Percentiles rank a stretch among this genome's conserved stretches.
Conservation (phyloP, 2,888 invertebrate species). For the Hyalella azteca region DNA sequence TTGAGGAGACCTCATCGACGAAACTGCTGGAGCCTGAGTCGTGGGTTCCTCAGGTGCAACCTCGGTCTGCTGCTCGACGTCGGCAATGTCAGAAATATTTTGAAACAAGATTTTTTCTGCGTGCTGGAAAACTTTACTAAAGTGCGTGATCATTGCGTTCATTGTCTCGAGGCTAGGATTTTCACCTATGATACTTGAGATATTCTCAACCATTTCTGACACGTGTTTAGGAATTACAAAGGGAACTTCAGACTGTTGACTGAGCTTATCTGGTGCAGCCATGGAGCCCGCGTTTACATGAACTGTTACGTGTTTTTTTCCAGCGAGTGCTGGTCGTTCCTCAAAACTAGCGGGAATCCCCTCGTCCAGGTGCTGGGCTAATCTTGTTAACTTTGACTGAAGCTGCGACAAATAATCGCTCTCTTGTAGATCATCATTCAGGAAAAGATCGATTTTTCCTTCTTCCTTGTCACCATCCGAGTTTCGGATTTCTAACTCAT, state of each 20-base stretch:
- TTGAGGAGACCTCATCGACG: not conserved
- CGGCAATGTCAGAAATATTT: not conserved
- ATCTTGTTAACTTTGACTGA: not conserved
- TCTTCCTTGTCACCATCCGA: not conserved
- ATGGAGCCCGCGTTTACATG: too few relatives aligned
- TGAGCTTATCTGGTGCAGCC: too few relatives aligned
- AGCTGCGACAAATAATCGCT: not conserved
- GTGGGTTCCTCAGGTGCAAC: too few relatives aligned
- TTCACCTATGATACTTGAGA: not conserved
- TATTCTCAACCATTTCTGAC: not conserved
- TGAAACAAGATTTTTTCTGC: not conserved
- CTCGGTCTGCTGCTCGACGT: not conserved
- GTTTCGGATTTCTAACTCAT: not conserved
- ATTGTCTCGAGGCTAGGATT: not conserved
- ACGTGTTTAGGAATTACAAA: not conserved
- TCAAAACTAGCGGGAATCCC: too few relatives aligned
- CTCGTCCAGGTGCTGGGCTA: not conserved
- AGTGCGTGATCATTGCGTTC: not conserved
- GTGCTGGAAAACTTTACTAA: slow-evolving; percentile 11
- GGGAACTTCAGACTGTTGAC: not conserved
- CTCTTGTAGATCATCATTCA: not conserved
- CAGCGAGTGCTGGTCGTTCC: too few relatives aligned
- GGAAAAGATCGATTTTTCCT: too few relatives aligned
- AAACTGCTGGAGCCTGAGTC: not conserved
- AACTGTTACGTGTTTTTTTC: too few relatives aligned